Evolutionary conservation across 2,888 invertebrate species (phyloP).

Genomic region (Eristalis arbustorum): DNA sequence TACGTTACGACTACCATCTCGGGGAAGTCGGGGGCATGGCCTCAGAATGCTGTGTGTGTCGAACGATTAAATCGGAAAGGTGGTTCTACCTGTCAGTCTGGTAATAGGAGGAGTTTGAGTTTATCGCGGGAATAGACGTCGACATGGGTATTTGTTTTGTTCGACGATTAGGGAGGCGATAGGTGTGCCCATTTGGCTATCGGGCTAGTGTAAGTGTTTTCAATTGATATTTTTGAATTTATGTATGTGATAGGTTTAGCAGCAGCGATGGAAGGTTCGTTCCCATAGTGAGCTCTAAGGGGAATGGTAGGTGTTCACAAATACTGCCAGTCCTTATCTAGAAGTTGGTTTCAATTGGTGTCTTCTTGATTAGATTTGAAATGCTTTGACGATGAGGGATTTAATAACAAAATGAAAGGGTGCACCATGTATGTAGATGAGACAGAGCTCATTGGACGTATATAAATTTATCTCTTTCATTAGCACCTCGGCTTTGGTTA

Average conservation of each 20-base stretch:
- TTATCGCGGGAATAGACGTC: slow-evolving; percentile 65
- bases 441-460: not conserved
- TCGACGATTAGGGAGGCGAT: slow-evolving; percentile 69
- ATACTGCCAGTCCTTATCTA: slow-evolving; percentile 30
- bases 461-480: not conserved
- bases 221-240: slow-evolving; percentile 68
- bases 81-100: slow-evolving; percentile 70
- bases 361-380: slow-evolving; percentile 40
- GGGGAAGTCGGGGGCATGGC: slow-evolving; percentile 60
- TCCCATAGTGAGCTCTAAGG: slow-evolving; percentile 6
- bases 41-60: slow-evolving; percentile 47
- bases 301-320: slow-evolving; percentile 30
- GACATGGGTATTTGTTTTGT: slow-evolving; percentile 70
- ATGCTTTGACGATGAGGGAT: slow-evolving; percentile 10
- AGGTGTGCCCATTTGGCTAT: slow-evolving; percentile 69
- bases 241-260: slow-evolving; percentile 62
- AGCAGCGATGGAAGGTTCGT: slow-evolving; percentile 31
- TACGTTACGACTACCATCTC: slow-evolving; percentile 27
- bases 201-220: slow-evolving; percentile 67
- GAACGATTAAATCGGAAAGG: slow-evolving; percentile 69
- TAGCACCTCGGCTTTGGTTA: not conserved
- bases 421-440: not conserved
- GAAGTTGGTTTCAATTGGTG: slow-evolving; percentile 45
- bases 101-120: slow-evolving; percentile 69
- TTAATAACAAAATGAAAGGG: slow-evolving; percentile 19